Evolutionary conservation across 2,797 vertebrate species (phyloP).

Genomic region (Halcyon leucocephala): DNA sequence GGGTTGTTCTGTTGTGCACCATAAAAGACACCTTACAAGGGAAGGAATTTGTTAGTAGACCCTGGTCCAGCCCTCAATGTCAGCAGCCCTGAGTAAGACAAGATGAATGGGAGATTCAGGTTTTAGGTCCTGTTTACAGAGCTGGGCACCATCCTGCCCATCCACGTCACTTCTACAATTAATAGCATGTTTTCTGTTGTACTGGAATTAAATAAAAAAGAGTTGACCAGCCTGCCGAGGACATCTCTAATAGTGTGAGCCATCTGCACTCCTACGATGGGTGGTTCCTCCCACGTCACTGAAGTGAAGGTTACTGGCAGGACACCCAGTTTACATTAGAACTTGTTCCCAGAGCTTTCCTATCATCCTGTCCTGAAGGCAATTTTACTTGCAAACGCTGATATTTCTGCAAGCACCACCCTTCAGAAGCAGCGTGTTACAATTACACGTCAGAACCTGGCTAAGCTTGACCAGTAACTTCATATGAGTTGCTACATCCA

Average conservation of each 20-base stretch:
- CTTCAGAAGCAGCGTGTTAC: slow-evolving; percentile 14
- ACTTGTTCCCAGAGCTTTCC: not conserved
- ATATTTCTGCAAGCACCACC: slow-evolving; percentile 38
- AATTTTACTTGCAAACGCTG: not conserved
- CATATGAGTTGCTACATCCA: not conserved
- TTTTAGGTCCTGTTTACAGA: not conserved
- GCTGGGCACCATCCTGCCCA: not conserved
- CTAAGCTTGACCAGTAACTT: not conserved
- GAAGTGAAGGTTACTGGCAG: slow-evolving; percentile 46
- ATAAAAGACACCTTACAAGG: not conserved
- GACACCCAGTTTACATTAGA: not conserved
- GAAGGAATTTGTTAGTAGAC: not conserved
- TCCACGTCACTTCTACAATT: not conserved
- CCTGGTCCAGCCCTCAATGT: not conserved
- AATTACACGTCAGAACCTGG: not conserved
- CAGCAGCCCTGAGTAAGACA: not conserved
- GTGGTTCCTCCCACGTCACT: slow-evolving; percentile 14
- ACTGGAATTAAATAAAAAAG: not conserved
- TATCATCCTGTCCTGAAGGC: slow-evolving; percentile 3
- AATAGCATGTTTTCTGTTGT: not conserved
- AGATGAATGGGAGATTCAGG: not conserved
- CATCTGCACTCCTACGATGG: slow-evolving; percentile 3
- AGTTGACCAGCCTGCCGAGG: not conserved
- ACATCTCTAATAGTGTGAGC: not conserved
- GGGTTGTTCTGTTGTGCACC: not conserved